A percentile compares a stretch with the other conserved stretches of the same genome.
phyloP scores from a whole-genome alignment of 2,113 vertebrate species.

The Oriolus oriolus region DNA sequence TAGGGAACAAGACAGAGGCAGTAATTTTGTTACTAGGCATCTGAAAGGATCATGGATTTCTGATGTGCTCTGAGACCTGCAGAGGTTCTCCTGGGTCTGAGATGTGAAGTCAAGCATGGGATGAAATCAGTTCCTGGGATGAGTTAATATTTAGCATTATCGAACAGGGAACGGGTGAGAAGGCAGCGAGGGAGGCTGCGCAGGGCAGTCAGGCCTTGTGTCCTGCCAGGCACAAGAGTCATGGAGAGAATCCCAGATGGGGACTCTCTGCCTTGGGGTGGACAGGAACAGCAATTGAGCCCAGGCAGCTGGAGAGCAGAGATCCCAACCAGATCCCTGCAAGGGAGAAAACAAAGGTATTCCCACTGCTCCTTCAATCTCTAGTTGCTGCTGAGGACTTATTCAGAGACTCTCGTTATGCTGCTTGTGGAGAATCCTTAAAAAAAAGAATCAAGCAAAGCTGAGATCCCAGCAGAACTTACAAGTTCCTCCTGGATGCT shows the following conservation, averaged over 20 bases:
- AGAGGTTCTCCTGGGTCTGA: neutral
- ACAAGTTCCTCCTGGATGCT: neutral
- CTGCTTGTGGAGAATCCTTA: neutral
- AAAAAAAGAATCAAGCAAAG: neutral
- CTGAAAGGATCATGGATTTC: neutral
- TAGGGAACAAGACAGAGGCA: neutral
- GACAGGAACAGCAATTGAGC: fast-evolving
- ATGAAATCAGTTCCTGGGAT: neutral
- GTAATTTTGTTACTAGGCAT: neutral
- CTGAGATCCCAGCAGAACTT: neutral
- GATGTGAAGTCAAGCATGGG: neutral
- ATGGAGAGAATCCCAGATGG: neutral
- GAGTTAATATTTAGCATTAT: neutral
- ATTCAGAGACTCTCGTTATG: neutral
- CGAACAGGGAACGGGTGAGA: fast-evolving
- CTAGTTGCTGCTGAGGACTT: fast-evolving
- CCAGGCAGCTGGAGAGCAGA: neutral
- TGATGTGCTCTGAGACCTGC: neutral
- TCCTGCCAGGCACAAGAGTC: neutral
- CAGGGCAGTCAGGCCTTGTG: neutral
- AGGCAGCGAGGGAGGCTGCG: neutral
- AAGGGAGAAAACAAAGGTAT: neutral
- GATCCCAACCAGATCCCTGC: neutral
- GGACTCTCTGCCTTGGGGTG: fast-evolving
- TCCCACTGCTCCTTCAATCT: neutral